These are phyloP conservation scores for Aphelenchoides besseyi DNA, from an alignment of 1,140 invertebrate species.

Conservation along the genomic window DNA sequence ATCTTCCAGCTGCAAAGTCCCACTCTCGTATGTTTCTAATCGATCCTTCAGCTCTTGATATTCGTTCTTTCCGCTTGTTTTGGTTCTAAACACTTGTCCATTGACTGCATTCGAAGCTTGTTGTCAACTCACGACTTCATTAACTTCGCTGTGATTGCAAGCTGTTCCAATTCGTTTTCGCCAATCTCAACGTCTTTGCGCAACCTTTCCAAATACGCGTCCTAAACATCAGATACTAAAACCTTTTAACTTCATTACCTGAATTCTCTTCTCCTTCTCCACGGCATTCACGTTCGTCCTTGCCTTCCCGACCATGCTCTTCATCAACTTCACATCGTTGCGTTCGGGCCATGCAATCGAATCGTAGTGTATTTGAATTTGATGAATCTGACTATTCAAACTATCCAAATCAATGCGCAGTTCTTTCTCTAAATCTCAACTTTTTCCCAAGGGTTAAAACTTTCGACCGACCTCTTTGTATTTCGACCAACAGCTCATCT, in stretches of 20 bases:
- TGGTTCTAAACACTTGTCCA: constrained; percentile 17
- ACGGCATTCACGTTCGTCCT: not conserved
- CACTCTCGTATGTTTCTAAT: constrained; percentile 20
- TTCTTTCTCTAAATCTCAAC: constrained; percentile 8
- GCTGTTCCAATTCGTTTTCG: constrained; percentile 24
- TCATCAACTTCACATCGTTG: constrained; percentile 21
- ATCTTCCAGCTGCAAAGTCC: constrained; percentile 25
- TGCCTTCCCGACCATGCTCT: constrained; percentile 5
- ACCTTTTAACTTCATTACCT: not conserved
- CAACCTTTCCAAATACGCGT: constrained; percentile 26
- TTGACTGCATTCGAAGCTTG: not conserved
- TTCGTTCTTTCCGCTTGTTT: constrained; percentile 11
- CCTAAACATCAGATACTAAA: constrained; percentile 5
- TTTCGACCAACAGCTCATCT: constrained; percentile 6
- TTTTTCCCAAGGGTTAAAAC: not conserved
- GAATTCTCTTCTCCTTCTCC: constrained; percentile 21
- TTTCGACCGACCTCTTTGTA: not conserved
- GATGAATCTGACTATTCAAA: constrained; percentile 12
- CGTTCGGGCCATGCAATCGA: constrained; percentile 10
- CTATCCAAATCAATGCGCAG: not conserved
- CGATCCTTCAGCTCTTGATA: not conserved
- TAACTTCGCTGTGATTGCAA: not conserved
- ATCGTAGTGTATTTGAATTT: constrained; percentile 13
- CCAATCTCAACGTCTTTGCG: constrained; percentile 25
- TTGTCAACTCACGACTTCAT: constrained; percentile 18